Percentiles rank a stretch among this genome's conserved stretches.
These are phyloP conservation scores for Pangasianodon hypophthalmus DNA, from an alignment of 2,113 vertebrate genomes.

Conservation along the genomic window DNA sequence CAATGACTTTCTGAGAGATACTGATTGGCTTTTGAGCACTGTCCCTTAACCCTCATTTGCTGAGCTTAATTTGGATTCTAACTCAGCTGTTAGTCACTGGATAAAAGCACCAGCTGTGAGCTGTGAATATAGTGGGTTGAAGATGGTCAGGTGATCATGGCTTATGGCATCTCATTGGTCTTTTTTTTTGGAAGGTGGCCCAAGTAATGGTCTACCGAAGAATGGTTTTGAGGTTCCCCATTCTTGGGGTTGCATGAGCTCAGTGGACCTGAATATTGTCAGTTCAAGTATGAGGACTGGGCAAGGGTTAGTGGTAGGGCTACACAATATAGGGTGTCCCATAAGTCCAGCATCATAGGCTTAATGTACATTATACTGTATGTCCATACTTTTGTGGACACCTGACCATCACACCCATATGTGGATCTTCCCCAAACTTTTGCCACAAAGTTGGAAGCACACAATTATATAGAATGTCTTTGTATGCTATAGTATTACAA, in stretches of 20 bases:
- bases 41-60: not conserved
- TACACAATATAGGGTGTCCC: not conserved
- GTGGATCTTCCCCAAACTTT: too few relatives aligned
- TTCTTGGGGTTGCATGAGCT: not conserved
- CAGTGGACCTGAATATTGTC: not conserved
- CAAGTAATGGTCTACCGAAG: not conserved
- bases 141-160: not conserved
- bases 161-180: not conserved
- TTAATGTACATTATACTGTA: too few relatives aligned
- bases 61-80: not conserved
- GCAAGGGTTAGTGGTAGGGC: not conserved
- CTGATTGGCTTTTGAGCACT: not conserved
- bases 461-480: too few relatives aligned
- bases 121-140: not conserved
- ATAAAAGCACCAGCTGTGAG: not conserved
- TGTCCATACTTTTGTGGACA: too few relatives aligned
- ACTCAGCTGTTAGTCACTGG: not conserved
- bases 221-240: not conserved
- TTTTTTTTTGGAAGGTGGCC: not conserved
- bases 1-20: not conserved
- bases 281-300: not conserved
- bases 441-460: too few relatives aligned
- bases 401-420: too few relatives aligned
- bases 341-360: not conserved
- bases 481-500: too few relatives aligned